These are phyloP conservation scores for Listronotus oregonensis DNA, from an alignment of 1,140 invertebrate species.

Conservation along the genomic window DNA sequence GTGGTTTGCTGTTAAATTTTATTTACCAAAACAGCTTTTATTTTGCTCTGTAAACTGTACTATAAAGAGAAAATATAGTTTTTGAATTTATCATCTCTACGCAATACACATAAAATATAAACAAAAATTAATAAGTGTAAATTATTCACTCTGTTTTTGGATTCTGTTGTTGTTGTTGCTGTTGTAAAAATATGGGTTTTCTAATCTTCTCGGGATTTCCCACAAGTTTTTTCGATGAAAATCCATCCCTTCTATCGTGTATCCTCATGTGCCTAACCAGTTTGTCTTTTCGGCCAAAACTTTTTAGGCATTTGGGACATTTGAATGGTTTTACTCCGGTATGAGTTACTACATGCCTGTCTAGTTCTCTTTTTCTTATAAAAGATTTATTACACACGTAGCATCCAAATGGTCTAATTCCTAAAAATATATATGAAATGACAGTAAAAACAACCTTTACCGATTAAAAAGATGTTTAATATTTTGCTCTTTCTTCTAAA, in stretches of 20 bases:
- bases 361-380: slow-evolving; percentile 66
- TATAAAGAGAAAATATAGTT: too few relatives aligned
- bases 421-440: not conserved
- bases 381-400: slow-evolving; percentile 68
- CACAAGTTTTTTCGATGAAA: slow-evolving; percentile 9
- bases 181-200: slow-evolving; percentile 22
- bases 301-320: slow-evolving; percentile 66
- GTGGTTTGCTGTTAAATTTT: too few relatives aligned
- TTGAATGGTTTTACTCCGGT: slow-evolving; percentile 65
- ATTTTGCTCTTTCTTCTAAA: too few relatives aligned
- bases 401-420: slow-evolving; percentile 57
- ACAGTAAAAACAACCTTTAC: too few relatives aligned
- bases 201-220: slow-evolving; percentile 25
- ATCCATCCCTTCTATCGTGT: slow-evolving; percentile 56
- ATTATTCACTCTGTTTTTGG: not conserved
- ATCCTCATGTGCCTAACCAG: slow-evolving; percentile 67
- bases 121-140: too few relatives aligned
- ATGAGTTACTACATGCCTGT: slow-evolving; percentile 66
- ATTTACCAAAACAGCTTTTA: too few relatives aligned
- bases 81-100: too few relatives aligned
- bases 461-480: too few relatives aligned
- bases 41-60: too few relatives aligned
- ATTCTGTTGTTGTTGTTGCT: slow-evolving; percentile 12
- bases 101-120: too few relatives aligned
- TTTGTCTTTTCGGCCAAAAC: slow-evolving; percentile 70